Evolutionary conservation across 2,113 vertebrate genomes (phyloP).

Genomic region (Catharus fuscescens): DNA sequence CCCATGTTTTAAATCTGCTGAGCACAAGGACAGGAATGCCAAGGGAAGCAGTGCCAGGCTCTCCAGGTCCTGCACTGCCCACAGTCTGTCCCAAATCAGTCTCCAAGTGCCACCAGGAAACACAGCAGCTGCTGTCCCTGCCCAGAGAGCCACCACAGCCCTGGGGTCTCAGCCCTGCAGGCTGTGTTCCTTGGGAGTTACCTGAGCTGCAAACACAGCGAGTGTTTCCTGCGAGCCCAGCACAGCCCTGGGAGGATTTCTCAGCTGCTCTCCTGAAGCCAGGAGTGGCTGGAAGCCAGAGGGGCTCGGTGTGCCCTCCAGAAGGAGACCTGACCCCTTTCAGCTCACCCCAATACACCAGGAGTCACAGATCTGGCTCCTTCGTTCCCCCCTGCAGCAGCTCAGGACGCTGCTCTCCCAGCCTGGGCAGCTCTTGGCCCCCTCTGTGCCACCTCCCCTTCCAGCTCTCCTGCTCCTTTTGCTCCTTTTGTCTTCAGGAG

Average conservation of each 20-base stretch:
- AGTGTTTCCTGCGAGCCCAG: not conserved
- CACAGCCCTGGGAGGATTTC: not conserved
- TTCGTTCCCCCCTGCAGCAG: not conserved
- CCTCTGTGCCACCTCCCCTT: not conserved
- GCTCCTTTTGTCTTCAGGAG: not conserved
- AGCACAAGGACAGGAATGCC: not conserved
- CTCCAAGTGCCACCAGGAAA: not conserved
- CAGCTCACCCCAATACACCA: not conserved
- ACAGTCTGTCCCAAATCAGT: not conserved
- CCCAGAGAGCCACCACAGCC: not conserved
- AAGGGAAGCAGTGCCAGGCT: not conserved
- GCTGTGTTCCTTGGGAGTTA: not conserved
- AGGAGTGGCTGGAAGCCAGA: not conserved
- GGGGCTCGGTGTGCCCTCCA: not conserved
- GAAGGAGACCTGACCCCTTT: not conserved
- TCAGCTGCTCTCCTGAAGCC: not conserved
- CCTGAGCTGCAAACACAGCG: not conserved
- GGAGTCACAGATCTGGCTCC: not conserved
- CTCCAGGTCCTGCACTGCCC: not conserved
- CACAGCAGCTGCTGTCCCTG: not conserved
- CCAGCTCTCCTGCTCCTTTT: not conserved
- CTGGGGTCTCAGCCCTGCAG: not conserved
- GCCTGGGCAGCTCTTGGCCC: rapidly evolving
- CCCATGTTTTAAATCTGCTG: not conserved
- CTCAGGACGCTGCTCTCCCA: not conserved